Conservation (phyloP, 2,797 vertebrate species). For the Phrynocephalus guinanensis region DNA sequence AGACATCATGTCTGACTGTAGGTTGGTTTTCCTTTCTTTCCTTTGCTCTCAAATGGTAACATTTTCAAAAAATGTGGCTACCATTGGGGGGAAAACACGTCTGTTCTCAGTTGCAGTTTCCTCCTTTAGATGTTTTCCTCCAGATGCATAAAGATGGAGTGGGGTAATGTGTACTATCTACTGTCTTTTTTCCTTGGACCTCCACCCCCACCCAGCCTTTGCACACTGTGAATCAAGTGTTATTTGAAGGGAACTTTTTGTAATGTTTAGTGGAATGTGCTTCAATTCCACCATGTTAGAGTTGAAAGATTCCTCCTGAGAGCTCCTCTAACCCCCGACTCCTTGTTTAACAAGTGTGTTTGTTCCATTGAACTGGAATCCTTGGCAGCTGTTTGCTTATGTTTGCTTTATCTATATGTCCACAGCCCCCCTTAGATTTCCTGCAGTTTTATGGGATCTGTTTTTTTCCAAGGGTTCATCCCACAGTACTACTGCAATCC, state of each 20-base stretch:
- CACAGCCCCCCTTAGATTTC: neutral
- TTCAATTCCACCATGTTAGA: neutral
- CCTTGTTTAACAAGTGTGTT: constrained; percentile 29
- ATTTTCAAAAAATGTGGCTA: constrained; percentile 1
- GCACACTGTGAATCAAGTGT: neutral
- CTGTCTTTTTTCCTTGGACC: too few relatives aligned
- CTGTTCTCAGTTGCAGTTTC: neutral
- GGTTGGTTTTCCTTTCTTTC: neutral
- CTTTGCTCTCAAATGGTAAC: constrained; percentile 5
- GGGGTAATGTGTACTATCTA: too few relatives aligned
- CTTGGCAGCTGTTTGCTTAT: constrained; percentile 44
- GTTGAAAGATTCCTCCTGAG: too few relatives aligned
- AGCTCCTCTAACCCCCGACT: neutral
- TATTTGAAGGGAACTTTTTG: neutral
- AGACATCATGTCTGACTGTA: neutral
- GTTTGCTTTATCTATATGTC: too few relatives aligned
- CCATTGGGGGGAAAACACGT: neutral
- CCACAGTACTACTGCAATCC: neutral
- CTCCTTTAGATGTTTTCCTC: constrained; percentile 23
- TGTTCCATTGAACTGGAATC: constrained; percentile 36
- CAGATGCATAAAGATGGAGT: neutral
- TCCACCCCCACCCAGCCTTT: neutral
- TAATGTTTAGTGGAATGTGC: neutral
- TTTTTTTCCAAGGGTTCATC: neutral
- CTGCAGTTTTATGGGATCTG: neutral